These are phyloP conservation scores for Potamarius usumacintae DNA, from an alignment of 2,113 vertebrate genomes.

Conservation along the genomic window DNA sequence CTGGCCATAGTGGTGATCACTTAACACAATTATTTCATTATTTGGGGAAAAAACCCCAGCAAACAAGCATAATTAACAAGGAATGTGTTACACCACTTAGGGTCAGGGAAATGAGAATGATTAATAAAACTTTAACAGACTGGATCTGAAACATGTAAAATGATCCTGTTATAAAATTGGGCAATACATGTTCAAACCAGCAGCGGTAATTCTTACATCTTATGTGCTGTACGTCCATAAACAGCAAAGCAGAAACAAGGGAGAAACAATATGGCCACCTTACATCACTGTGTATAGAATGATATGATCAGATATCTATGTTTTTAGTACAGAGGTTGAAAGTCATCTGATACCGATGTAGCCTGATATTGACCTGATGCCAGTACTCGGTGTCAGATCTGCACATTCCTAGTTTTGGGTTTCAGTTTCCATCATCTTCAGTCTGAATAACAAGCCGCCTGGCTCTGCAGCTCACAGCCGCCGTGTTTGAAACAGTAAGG, in stretches of 20 bases:
- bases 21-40: too few species aligned
- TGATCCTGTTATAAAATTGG: neutral
- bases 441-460: neutral
- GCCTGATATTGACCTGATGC: neutral
- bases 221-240: neutral
- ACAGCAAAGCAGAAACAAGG: neutral
- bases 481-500: constrained; percentile 45
- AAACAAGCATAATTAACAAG: neutral
- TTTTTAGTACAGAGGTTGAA: neutral
- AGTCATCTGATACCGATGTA: too few species aligned
- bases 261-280: neutral
- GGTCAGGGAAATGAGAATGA: neutral
- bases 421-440: neutral
- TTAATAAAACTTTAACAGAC: too few species aligned
- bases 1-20: too few species aligned
- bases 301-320: neutral
- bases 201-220: neutral
- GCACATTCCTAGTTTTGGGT: neutral
- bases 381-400: neutral
- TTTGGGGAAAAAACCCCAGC: too few species aligned
- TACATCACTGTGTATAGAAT: neutral
- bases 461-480: neutral
- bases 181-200: neutral
- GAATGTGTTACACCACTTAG: neutral
- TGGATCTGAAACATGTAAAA: neutral